Evolutionary conservation across 2,113 vertebrate species (phyloP).

Genomic region (Smithornis capensis): DNA sequence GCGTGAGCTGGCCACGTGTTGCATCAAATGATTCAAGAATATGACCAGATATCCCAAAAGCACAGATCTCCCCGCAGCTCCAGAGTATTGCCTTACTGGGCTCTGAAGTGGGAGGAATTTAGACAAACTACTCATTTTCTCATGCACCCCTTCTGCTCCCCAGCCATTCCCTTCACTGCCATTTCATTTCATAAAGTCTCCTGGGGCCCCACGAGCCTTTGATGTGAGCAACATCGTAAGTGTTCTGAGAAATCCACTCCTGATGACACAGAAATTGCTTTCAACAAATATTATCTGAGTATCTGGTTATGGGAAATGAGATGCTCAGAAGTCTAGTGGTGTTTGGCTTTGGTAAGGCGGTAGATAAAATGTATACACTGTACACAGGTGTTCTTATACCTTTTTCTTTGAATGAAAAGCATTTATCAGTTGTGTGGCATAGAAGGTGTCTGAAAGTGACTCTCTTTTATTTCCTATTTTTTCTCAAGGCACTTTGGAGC

Average conservation of each 20-base stretch:
- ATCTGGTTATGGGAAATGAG: neutral
- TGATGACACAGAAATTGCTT: neutral
- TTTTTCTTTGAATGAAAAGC: neutral
- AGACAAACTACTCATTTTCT: neutral
- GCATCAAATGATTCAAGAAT: neutral
- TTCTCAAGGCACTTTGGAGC: neutral
- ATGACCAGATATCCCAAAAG: neutral
- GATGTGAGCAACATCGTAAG: neutral
- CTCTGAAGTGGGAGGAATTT: neutral
- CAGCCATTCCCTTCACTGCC: neutral
- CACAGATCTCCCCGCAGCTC: neutral
- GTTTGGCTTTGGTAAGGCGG: neutral
- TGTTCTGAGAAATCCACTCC: neutral
- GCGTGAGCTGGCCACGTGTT: accelerated
- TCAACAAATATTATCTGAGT: neutral
- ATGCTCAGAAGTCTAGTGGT: neutral
- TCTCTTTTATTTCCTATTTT: neutral
- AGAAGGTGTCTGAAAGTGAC: neutral
- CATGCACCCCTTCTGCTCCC: neutral
- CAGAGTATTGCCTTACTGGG: neutral
- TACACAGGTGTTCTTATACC: neutral
- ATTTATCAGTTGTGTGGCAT: neutral
- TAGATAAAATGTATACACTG: neutral
- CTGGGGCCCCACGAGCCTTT: neutral
- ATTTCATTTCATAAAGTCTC: neutral